phyloP scores from a whole-genome alignment of 2,888 invertebrate species.

The Drepana falcataria region DNA sequence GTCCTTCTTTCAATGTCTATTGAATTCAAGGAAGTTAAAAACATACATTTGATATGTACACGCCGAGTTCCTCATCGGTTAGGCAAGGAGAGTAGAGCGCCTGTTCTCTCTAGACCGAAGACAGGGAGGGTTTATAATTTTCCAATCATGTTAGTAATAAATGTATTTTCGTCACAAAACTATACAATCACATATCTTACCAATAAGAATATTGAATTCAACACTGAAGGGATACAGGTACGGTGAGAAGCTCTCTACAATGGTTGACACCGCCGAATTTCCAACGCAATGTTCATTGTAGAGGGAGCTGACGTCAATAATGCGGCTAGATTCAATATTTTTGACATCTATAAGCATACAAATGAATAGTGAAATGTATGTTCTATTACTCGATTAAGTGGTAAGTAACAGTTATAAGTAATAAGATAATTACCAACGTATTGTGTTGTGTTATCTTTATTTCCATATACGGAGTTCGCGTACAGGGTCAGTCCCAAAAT shows the following conservation, averaged over 20 bases:
- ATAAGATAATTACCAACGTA: not conserved
- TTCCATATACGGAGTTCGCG: constrained; percentile 49
- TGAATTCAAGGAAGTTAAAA: no score
- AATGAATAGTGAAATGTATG: no score
- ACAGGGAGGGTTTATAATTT: no score
- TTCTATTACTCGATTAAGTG: no score
- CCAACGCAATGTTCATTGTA: constrained; percentile 66
- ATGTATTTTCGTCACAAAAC: not conserved
- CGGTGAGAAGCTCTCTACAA: constrained; percentile 82
- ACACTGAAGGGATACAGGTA: constrained; percentile 90
- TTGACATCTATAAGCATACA: constrained; percentile 4
- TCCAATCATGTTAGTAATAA: no score
- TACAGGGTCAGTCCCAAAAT: constrained; percentile 80
- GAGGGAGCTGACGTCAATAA: constrained; percentile 56
- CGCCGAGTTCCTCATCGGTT: no score
- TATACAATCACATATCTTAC: constrained; percentile 47
- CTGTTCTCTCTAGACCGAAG: no score
- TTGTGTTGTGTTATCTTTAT: constrained; percentile 17
- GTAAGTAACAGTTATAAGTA: no score
- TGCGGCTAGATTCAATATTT: constrained; percentile 14
- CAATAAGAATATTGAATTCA: constrained; percentile 87
- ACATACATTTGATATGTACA: no score
- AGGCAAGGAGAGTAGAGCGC: no score
- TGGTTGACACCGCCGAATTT: constrained; percentile 60
- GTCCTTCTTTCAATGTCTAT: no score